A percentile compares a stretch with the other conserved stretches of the same genome.
These are phyloP conservation scores for Magallana ariakensis DNA, from an alignment of 1,140 invertebrate species.

Conservation along the genomic window DNA sequence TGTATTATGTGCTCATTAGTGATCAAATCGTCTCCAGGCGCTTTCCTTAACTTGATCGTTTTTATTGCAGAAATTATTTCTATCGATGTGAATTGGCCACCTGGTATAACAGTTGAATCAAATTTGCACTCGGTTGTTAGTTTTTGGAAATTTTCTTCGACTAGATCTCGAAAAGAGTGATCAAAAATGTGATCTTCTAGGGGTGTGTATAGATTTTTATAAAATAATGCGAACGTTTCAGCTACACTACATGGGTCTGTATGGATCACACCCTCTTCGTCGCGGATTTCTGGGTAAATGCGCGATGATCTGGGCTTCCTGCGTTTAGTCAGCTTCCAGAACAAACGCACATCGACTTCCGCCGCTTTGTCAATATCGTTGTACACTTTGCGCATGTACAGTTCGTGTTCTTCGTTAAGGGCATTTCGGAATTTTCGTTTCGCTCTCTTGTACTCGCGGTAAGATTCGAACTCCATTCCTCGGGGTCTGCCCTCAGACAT, in stretches of 20 bases:
- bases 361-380: constrained; percentile 22
- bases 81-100: too few species aligned
- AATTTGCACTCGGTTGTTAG: too few species aligned
- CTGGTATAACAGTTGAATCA: too few species aligned
- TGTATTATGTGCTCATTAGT: too few species aligned
- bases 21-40: too few species aligned
- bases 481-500: background rate
- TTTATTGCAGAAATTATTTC: too few species aligned
- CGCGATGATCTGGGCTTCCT: background rate
- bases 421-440: constrained; percentile 29
- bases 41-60: too few species aligned
- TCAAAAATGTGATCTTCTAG: background rate
- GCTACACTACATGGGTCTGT: background rate
- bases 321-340: constrained; percentile 24
- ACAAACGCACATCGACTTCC: constrained; percentile 16
- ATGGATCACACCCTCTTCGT: background rate
- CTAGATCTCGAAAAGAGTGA: background rate
- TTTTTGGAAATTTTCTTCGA: background rate
- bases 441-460: too few species aligned
- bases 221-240: background rate
- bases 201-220: background rate
- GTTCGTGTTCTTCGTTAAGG: background rate
- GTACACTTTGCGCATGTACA: background rate
- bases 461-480: background rate
- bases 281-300: constrained; percentile 17